Percentiles rank a stretch among this genome's conserved stretches.
Conservation (phyloP, 1,140 invertebrate species). For the Drosophila nannoptera region DNA sequence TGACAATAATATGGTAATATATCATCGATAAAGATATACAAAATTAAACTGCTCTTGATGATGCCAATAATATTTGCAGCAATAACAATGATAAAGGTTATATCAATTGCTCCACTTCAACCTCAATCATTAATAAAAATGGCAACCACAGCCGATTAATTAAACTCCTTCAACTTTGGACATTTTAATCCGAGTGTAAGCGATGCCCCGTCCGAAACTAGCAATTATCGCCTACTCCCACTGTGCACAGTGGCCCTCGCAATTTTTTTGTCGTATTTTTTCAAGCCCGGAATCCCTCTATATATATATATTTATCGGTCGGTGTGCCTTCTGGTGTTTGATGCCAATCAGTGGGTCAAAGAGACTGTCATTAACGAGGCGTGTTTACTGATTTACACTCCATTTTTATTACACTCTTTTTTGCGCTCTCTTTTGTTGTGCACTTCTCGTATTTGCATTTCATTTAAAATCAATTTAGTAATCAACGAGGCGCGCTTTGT, state of each 20-base stretch:
- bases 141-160: no score
- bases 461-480: slow-evolving; percentile 74
- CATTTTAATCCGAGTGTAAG: no score
- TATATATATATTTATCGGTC: slow-evolving; percentile 2
- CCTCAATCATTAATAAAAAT: no score
- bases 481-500: slow-evolving; percentile 64
- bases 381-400: slow-evolving; percentile 38
- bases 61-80: no score
- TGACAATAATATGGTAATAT: background rate
- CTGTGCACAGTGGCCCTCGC: background rate
- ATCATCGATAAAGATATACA: no score
- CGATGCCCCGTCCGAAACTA: background rate
- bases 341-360: slow-evolving; percentile 54
- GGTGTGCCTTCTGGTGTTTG: slow-evolving; percentile 32
- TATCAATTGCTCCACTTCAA: background rate
- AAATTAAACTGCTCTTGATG: no score
- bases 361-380: slow-evolving; percentile 55
- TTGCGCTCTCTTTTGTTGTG: background rate
- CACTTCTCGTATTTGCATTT: slow-evolving; percentile 62
- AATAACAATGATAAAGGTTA: no score
- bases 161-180: no score
- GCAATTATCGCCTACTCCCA: background rate
- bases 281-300: background rate
- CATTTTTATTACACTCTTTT: slow-evolving; percentile 10
- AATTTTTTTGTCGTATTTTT: background rate